phyloP scores from a whole-genome alignment of 2,888 invertebrate species.

The Drosophila gaucha region DNA sequence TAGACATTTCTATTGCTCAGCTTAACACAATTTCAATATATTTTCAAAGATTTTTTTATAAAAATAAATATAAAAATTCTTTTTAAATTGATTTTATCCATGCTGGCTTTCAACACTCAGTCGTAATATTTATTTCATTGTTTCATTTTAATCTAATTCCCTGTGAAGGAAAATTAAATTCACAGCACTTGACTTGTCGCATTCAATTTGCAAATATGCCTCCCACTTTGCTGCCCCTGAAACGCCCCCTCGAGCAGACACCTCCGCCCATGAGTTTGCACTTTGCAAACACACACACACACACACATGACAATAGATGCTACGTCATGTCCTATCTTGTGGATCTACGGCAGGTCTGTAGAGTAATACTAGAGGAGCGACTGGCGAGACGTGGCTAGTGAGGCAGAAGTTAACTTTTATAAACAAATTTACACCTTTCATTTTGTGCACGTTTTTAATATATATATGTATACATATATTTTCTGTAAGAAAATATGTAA shows the following conservation, averaged over 20 bases:
- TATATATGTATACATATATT: conserved; percentile 11
- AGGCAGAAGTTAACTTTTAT: conserved; percentile 63
- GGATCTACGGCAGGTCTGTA: conserved; percentile 27
- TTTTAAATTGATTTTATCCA: conserved; percentile 2
- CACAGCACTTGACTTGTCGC: conserved; percentile 76
- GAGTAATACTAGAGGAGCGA: conserved; percentile 6
- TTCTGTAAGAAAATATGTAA: conserved; percentile 61
- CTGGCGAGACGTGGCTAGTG: conserved; percentile 31
- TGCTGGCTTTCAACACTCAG: conserved; percentile 22
- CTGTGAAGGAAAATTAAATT: conserved; percentile 73
- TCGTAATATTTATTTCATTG: conserved; percentile 23
- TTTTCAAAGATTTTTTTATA: background rate
- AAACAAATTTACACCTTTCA: conserved; percentile 77
- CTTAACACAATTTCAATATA: background rate
- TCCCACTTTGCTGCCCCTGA: conserved; percentile 3
- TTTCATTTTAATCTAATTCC: conserved; percentile 61
- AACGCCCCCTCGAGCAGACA: background rate
- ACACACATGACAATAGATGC: conserved; percentile 47
- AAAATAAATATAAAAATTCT: background rate
- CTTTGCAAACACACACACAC: conserved; percentile 5
- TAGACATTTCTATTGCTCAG: background rate
- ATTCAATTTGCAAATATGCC: conserved; percentile 67
- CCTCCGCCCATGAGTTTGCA: conserved; percentile 7
- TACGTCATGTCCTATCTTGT: conserved; percentile 46
- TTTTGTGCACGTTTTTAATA: conserved; percentile 72